phyloP scores from a whole-genome alignment of 2,113 vertebrate genomes.

The Echinops telfairi region DNA sequence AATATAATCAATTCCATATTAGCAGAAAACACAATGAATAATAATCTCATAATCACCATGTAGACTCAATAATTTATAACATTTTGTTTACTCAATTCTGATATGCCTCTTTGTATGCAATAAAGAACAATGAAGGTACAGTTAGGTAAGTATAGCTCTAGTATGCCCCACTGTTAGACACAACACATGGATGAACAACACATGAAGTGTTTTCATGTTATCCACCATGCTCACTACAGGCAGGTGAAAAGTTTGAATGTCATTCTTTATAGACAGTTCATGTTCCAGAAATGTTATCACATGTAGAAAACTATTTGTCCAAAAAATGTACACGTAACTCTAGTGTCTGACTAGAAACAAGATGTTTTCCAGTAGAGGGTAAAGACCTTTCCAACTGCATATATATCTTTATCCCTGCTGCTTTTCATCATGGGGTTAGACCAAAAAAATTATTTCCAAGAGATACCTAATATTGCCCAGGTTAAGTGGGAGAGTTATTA shows the following conservation, averaged over 20 bases:
- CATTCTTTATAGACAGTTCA: conserved; percentile 22
- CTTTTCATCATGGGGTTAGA: not conserved
- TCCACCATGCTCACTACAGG: conserved; percentile 28
- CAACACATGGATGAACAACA: too few relatives aligned
- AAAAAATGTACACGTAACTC: not conserved
- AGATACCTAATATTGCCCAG: not conserved
- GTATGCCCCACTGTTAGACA: not conserved
- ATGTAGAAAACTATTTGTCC: conserved; percentile 1
- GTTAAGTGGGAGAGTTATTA: conserved; percentile 3
- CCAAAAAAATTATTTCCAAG: conserved; percentile 47
- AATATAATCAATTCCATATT: conserved; percentile 59
- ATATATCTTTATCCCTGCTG: not conserved
- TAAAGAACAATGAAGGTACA: conserved; percentile 1
- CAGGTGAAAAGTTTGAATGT: conserved; percentile 16
- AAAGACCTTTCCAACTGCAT: not conserved
- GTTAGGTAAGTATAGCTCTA: not conserved
- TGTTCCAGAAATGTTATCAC: not conserved
- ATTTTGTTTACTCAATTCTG: not conserved
- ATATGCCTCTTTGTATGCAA: not conserved
- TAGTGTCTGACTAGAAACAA: not conserved
- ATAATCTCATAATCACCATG: not conserved
- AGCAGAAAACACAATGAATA: conserved; percentile 29
- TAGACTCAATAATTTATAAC: conserved; percentile 24
- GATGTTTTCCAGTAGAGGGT: not conserved
- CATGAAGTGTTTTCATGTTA: not conserved